Base-by-base conservation (phyloP, 2,888 invertebrate genomes). In the Myathropa florea region DNA sequence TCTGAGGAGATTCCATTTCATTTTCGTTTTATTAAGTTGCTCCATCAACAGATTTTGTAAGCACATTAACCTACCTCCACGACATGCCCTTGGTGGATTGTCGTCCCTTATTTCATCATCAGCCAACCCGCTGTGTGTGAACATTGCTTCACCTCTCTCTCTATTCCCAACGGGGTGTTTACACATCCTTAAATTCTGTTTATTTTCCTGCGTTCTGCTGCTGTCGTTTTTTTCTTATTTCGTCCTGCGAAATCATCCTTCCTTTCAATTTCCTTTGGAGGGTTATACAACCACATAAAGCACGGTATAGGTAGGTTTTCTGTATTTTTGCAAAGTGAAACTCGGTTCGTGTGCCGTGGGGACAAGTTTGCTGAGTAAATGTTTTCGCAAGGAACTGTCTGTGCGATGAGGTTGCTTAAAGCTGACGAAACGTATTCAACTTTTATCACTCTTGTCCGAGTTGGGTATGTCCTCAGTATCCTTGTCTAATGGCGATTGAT, bases 91-190 rank as follows among this genome's bases (percentile, higher is more conserved):
- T 73, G 18, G 28, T 67, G 23, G 57, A 36, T 33, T 64, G 4
- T 23, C 28, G n/a, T 75, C 4, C 61, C 59, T 81, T 57, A 57
- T 57, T 57, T 57, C 75, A 65, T 60, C 65, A 61, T 36, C 68
- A 76, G 59, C 68, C 70, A 33, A n/a, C n/a, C 21, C 60, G 65
- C 46, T 18, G 46, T 46, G 46, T 46, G 60, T 39, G 39, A 33
- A 33, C 81, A 81, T 85, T 85, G 84, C 75, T 81, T 85, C 70
- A 72, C 76, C 72, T 81, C 72, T 46, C 72, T 81, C 72, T 46
- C 46, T 76, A 85, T 81, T 85, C 84, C 84, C 84, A 77, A 59
- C 24, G 84, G 84, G 33, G 84, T 85, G 53, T 81, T 85, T 85
- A 85, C 70, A 84, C 75, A 60, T 84, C 39, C 80, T 84, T 84